phyloP scores from a whole-genome alignment of 2,888 invertebrate species.

The Leucophora obtusa region DNA sequence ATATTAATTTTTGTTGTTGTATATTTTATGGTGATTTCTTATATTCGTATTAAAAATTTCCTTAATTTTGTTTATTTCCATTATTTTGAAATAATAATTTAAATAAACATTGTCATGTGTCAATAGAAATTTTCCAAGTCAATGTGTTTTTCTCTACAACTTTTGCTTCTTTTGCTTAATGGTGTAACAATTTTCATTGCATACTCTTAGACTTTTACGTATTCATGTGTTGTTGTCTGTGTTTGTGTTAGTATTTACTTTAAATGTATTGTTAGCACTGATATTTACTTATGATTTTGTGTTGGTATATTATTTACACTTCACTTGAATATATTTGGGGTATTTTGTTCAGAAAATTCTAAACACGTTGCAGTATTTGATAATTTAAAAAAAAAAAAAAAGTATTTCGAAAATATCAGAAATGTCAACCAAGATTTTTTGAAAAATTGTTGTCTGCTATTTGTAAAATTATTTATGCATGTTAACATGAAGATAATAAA shows the following conservation, averaged over 20 bases:
- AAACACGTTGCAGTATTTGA: not conserved
- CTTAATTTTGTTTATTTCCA: not conserved
- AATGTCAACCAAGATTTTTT: slow-evolving; percentile 13
- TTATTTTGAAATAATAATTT: slow-evolving; percentile 5
- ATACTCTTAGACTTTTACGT: slow-evolving; percentile 15
- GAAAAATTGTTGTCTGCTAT: not conserved
- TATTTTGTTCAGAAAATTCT: not conserved
- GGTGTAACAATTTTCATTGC: slow-evolving; percentile 10
- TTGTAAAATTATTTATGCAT: slow-evolving; percentile 5
- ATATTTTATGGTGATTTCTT: not conserved
- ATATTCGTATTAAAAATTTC: not conserved
- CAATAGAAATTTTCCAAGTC: slow-evolving; percentile 23
- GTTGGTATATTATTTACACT: slow-evolving; percentile 24
- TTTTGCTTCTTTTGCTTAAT: not conserved
- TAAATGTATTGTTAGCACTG: not conserved
- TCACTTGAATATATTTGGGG: slow-evolving; percentile 15
- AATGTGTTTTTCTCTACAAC: slow-evolving; percentile 3
- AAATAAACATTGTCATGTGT: slow-evolving; percentile 28
- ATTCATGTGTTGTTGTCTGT: not conserved
- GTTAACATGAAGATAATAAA: slow-evolving; percentile 3
- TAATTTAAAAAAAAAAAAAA: not conserved
- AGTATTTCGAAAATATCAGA: slow-evolving; percentile 4
- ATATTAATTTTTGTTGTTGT: not conserved
- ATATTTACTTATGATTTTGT: slow-evolving; percentile 15
- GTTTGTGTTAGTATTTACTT: slow-evolving; percentile 3